Evolutionary conservation across 92 coral and sea anemone species (phyloP).

Genomic region (Epizoanthus ramosus): DNA sequence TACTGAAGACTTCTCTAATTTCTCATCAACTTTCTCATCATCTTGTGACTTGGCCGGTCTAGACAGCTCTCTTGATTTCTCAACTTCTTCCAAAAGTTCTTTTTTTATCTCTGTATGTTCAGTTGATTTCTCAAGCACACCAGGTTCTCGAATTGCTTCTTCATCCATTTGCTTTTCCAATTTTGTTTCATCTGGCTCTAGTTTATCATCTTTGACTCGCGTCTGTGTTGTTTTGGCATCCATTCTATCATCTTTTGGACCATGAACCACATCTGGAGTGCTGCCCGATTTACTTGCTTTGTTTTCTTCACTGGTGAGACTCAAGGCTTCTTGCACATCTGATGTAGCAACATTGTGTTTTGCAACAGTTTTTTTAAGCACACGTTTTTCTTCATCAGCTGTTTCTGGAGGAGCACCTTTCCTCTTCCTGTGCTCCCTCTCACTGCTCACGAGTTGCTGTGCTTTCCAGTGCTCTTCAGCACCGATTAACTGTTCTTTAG

Average conservation of each 20-base stretch:
- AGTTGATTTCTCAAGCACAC: background rate
- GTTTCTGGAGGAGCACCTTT: background rate
- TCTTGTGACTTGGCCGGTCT: background rate
- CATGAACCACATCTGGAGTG: background rate
- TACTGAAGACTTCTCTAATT: background rate
- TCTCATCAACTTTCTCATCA: background rate
- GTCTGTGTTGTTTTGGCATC: background rate
- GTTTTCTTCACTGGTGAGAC: background rate
- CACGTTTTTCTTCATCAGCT: background rate
- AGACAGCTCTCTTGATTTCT: background rate
- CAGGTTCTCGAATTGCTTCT: background rate
- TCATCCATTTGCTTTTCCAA: background rate
- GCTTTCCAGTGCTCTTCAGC: background rate
- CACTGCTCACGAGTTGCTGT: background rate
- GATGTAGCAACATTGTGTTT: background rate
- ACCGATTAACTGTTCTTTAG: background rate
- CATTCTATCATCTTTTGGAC: background rate
- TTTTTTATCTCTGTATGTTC: background rate
- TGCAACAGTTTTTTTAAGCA: background rate
- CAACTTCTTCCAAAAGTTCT: background rate
- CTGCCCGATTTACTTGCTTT: background rate
- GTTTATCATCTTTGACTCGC: background rate
- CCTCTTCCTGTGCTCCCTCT: background rate
- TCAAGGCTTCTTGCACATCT: background rate
- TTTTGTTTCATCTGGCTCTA: background rate